Evolutionary conservation across 2,888 invertebrate genomes (phyloP).

Genomic region (Blastobasis lacticolella): DNA sequence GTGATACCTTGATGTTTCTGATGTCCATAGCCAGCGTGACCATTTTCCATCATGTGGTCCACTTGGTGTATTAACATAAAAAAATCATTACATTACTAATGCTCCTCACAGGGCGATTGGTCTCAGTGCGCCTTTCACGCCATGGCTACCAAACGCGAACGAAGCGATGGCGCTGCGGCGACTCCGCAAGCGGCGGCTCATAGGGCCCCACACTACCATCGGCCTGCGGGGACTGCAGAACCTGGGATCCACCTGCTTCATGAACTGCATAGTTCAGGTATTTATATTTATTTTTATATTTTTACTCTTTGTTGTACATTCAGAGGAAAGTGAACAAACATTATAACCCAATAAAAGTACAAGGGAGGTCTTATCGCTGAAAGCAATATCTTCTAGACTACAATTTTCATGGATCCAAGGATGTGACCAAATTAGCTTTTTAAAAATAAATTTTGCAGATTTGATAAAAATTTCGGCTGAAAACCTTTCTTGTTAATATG

Average conservation of each 20-base stretch:
- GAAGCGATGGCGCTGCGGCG: slow-evolving; percentile 84
- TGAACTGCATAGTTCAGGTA: slow-evolving; percentile 97
- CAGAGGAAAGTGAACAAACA: not conserved
- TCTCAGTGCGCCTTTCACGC: slow-evolving; percentile 76
- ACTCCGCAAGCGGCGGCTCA: slow-evolving; percentile 84
- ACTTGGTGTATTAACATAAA: too few species aligned
- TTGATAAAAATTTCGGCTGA: too few species aligned
- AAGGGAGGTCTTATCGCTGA: not conserved
- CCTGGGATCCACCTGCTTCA: slow-evolving; percentile 97
- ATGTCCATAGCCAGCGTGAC: too few species aligned
- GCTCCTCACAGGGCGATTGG: slow-evolving; percentile 60
- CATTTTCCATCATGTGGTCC: too few species aligned
- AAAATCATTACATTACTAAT: not conserved
- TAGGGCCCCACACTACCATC: slow-evolving; percentile 87
- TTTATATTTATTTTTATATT: slow-evolving; percentile 7
- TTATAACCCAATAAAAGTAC: not conserved
- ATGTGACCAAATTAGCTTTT: too few species aligned
- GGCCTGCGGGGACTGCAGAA: slow-evolving; percentile 96
- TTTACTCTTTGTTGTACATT: too few species aligned
- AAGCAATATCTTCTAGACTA: too few species aligned
- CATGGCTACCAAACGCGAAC: slow-evolving; percentile 86
- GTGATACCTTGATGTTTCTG: too few species aligned
- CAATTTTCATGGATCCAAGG: too few species aligned
- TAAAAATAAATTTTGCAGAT: too few species aligned
- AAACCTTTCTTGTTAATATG: too few species aligned